These are phyloP conservation scores for Benthosema pterotum DNA, from an alignment of 2,797 vertebrate species.

Conservation along the genomic window DNA sequence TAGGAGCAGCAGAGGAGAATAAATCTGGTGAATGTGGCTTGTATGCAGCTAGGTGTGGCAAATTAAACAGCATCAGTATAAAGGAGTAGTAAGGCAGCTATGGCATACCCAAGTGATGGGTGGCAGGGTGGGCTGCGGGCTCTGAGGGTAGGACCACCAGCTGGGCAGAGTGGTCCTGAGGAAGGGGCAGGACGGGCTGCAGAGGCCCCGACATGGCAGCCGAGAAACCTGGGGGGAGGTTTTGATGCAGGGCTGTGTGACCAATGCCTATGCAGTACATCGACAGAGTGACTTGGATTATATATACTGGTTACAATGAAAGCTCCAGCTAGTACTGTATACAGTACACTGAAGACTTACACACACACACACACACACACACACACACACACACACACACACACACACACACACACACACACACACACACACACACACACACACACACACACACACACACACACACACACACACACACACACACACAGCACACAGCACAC, in stretches of 20 bases:
- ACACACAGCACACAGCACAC: too few species aligned
- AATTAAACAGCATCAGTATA: not conserved
- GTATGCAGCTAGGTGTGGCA: not conserved
- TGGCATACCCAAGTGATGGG: constrained; percentile 88
- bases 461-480: too few species aligned
- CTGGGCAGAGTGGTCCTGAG: constrained; percentile 91
- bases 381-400: too few species aligned
- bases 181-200: constrained; percentile 91
- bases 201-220: constrained; percentile 90
- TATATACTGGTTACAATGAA: too few species aligned
- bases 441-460: too few species aligned
- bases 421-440: too few species aligned
- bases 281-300: constrained; percentile 31
- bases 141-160: constrained; percentile 93
- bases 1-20: not conserved
- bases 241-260: constrained; percentile 93
- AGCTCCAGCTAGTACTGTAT: too few species aligned
- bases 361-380: too few species aligned
- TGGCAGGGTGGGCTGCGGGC: constrained; percentile 84
- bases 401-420: too few species aligned
- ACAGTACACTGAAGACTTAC: too few species aligned
- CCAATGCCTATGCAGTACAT: constrained; percentile 88
- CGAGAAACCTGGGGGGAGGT: constrained; percentile 92
- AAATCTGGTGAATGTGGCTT: constrained; percentile 1
- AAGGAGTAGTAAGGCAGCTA: not conserved